These are phyloP conservation scores for Danio kyathit DNA, from an alignment of 2,797 vertebrate genomes.

Conservation along the genomic window DNA sequence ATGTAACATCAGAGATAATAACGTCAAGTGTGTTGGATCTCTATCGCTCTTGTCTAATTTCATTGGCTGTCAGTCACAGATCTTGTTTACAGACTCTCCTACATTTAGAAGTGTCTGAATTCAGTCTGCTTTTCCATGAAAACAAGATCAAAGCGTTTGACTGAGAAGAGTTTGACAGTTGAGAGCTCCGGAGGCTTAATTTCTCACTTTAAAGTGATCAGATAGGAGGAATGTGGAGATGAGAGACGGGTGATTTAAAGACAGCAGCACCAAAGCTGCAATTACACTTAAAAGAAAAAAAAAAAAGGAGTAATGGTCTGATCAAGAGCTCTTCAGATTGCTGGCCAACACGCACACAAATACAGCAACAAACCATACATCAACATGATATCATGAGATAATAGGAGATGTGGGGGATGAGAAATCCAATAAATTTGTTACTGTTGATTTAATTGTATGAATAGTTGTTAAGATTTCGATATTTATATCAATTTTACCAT, in stretches of 20 bases:
- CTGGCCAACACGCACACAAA: slow-evolving; percentile 1
- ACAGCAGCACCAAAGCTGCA: slow-evolving; percentile 22
- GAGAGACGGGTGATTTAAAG: slow-evolving; percentile 34
- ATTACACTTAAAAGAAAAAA: background rate
- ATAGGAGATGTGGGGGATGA: background rate
- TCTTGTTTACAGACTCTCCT: slow-evolving; percentile 27
- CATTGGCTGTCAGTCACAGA: slow-evolving; percentile 30
- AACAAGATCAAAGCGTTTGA: slow-evolving; percentile 34
- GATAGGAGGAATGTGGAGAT: slow-evolving; percentile 34
- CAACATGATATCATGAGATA: background rate
- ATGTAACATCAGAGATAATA: slow-evolving; percentile 22
- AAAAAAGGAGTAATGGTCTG: slow-evolving; percentile 6
- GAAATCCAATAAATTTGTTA: background rate
- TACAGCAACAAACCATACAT: background rate
- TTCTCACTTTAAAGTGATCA: slow-evolving; percentile 36
- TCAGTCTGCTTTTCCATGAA: slow-evolving; percentile 24
- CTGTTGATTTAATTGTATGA: background rate
- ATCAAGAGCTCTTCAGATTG: slow-evolving; percentile 16
- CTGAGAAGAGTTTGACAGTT: slow-evolving; percentile 28
- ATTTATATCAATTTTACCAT: background rate
- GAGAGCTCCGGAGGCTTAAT: slow-evolving; percentile 16
- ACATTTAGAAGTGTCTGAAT: slow-evolving; percentile 39
- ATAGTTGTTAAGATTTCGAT: background rate
- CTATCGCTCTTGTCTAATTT: slow-evolving; percentile 26
- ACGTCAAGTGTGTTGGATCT: slow-evolving; percentile 6